Evolutionary conservation across 2,113 vertebrate species (phyloP), one percentile per base, ranked within the genome.

Genomic region (Caloenas nicobarica): DNA sequence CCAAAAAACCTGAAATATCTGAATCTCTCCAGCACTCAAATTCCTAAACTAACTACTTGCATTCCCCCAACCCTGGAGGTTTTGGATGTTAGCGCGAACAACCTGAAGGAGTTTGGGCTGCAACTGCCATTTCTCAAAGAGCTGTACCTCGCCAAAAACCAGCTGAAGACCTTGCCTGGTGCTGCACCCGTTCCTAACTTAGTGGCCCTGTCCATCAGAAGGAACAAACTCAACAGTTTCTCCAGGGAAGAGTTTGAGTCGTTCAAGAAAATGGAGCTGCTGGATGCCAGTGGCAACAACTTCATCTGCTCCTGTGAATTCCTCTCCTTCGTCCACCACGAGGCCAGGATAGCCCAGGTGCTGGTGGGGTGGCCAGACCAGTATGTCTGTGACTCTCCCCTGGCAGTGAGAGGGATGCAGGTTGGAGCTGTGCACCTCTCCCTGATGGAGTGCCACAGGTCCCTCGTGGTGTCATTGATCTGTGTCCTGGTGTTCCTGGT

Each of bases 271-370:
- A 90, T 99, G 34, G 69, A 95, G 90, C 91, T 36, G 31, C 94
- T 99, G 94, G 98, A 98, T 80, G 99, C 97, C 0, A 96, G 98
- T 0, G 62, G 95, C 54, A 99, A 99, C 97, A 98, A 97, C 81
- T 99, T 99, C 33, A 93, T 98, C 44, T 99, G 99, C 92, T 98
- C 98, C 69, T 99, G 99, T 48, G 97, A 98, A 11, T 98, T 99
- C 86, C 95, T 99, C 6, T 33, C 88, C 10, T 99, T 99, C 90
- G 56, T 97, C 24, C 97, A 97, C 4, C 82, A 91, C 1, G 65
- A 96, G 25, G 48, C 81, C 0, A 14, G 70, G 5, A 50, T 96
- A 21, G 50, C 34, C 10, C 33, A 88, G 22, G 64, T 94, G 34
- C 92, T 99, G 44, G 80, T 68, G 4, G 98, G 98, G 23, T 97